Evolutionary conservation across 2,113 vertebrate genomes (phyloP).

Genomic region (Thoracochromis brauschi): DNA sequence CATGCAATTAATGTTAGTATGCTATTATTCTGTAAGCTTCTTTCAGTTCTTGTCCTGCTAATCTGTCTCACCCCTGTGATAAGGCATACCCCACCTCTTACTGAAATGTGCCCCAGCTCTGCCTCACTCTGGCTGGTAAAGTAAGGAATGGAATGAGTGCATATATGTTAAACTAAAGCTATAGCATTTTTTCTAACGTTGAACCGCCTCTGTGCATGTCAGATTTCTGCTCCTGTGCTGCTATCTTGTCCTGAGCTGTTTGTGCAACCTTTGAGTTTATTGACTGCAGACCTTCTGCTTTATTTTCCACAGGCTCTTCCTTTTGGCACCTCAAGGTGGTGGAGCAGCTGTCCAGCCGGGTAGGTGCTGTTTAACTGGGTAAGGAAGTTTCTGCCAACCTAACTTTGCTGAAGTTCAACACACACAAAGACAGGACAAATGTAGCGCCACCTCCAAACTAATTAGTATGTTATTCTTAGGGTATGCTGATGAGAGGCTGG

Average conservation of each 20-base stretch:
- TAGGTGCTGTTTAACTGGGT: not conserved
- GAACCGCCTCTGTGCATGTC: not conserved
- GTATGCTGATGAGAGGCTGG: not conserved
- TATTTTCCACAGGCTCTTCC: not conserved
- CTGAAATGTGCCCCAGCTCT: not conserved
- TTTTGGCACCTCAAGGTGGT: not conserved
- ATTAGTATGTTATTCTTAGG: not conserved
- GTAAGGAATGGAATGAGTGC: not conserved
- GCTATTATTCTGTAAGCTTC: not conserved
- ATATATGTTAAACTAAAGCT: not conserved
- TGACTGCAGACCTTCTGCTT: not conserved
- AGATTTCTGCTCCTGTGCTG: not conserved
- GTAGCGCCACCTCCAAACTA: not conserved
- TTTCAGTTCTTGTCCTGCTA: not conserved
- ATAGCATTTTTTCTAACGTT: not conserved
- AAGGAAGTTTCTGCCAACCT: not conserved
- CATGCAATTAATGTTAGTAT: not conserved
- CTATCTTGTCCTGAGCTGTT: not conserved
- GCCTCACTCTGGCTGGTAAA: not conserved
- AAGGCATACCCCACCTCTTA: not conserved
- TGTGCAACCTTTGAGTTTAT: slow-evolving; percentile 30
- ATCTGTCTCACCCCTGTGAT: not conserved
- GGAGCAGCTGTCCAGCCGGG: not conserved
- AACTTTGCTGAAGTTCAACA: not conserved
- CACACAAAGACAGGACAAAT: not conserved